Evolutionary conservation across 2,113 vertebrate genomes (phyloP).

Genomic region (Hyperoodon ampullatus): DNA sequence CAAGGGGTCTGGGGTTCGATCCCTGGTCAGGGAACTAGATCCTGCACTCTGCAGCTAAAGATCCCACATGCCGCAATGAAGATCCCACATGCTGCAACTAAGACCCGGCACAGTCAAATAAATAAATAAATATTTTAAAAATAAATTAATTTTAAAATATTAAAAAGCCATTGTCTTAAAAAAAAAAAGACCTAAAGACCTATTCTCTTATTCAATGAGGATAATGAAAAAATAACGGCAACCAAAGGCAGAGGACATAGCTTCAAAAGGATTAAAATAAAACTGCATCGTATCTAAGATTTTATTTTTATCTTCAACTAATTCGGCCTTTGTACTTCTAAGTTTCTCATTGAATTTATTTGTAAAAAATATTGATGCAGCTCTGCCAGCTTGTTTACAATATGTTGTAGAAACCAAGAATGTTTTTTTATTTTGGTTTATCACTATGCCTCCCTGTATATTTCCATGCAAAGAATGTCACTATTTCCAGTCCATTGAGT

Average conservation of each 20-base stretch:
- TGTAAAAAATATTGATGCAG: conserved; percentile 61
- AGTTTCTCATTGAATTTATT: conserved; percentile 48
- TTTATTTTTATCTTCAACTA: not conserved
- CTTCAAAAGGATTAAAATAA: not conserved
- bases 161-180: too few species aligned
- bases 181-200: not conserved
- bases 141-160: too few species aligned
- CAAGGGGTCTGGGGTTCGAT: too few species aligned
- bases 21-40: too few species aligned
- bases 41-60: too few species aligned
- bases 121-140: too few species aligned
- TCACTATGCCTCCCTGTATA: conserved; percentile 47
- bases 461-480: conserved; percentile 48
- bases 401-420: conserved; percentile 51
- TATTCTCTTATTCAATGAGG: not conserved
- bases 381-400: conserved; percentile 71
- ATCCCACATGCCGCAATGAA: too few species aligned
- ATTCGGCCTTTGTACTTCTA: conserved; percentile 39
- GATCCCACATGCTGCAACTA: too few species aligned
- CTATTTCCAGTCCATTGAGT: conserved; percentile 41
- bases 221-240: conserved; percentile 22
- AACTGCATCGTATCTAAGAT: not conserved
- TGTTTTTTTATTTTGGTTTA: conserved; percentile 67
- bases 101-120: too few species aligned
- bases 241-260: not conserved